Conservation (phyloP, 2,113 vertebrate species). For the Notiomystis cincta region DNA sequence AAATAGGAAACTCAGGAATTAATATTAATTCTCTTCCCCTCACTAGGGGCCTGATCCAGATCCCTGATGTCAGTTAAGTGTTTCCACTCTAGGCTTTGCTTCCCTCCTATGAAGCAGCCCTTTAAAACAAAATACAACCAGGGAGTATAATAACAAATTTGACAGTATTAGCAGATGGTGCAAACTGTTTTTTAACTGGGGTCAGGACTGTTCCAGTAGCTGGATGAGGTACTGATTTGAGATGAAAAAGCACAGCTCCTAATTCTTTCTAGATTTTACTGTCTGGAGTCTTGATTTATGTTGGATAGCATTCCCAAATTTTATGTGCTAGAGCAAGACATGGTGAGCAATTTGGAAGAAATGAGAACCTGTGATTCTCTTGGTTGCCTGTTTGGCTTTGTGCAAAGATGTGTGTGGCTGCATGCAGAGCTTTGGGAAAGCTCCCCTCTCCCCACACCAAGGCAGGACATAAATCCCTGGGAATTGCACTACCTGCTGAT, state of each 20-base stretch:
- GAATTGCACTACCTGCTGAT: background rate
- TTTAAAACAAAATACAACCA: background rate
- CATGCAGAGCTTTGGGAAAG: background rate
- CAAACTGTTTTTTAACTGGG: background rate
- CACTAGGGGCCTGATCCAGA: background rate
- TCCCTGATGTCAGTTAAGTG: background rate
- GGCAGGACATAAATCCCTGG: background rate
- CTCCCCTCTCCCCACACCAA: background rate
- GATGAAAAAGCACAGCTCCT: background rate
- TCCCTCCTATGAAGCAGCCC: background rate
- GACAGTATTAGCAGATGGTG: background rate
- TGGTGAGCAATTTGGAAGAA: background rate
- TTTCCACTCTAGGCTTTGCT: background rate
- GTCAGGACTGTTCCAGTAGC: background rate
- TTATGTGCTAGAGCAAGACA: background rate
- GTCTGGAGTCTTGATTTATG: background rate
- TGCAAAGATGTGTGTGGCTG: background rate
- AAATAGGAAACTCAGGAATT: background rate
- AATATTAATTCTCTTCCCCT: slow-evolving; percentile 13
- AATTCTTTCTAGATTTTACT: background rate
- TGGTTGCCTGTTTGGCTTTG: background rate
- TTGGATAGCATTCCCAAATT: background rate
- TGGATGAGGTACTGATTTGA: background rate
- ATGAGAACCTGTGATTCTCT: background rate
- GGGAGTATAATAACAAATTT: background rate